Percentiles rank a stretch among this genome's conserved stretches.
These are phyloP conservation scores for Alces alces DNA, from an alignment of 2,113 vertebrate species.

Conservation along the genomic window DNA sequence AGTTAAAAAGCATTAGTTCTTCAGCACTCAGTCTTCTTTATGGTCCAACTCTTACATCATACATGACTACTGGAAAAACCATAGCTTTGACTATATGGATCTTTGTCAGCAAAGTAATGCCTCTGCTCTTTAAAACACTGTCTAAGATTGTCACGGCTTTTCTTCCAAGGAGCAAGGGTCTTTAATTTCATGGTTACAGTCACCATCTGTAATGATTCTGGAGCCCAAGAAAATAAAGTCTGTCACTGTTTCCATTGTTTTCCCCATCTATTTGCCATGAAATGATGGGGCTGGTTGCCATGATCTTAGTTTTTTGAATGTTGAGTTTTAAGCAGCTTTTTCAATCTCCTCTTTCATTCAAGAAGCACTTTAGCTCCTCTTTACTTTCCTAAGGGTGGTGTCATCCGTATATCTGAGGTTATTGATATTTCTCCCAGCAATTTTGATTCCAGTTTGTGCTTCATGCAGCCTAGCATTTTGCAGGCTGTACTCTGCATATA, in stretches of 20 bases:
- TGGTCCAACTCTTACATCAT: not conserved
- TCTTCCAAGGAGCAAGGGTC: not conserved
- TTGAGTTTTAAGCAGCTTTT: not conserved
- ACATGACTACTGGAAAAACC: not conserved
- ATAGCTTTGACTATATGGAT: not conserved
- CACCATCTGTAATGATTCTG: not conserved
- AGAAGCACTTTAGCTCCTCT: not conserved
- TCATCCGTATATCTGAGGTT: not conserved
- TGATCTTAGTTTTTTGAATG: not conserved
- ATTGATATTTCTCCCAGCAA: not conserved
- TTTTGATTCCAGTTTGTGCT: not conserved
- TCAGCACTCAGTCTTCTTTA: not conserved
- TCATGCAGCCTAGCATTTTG: not conserved
- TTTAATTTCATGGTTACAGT: not conserved
- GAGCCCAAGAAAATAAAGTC: not conserved
- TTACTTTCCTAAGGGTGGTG: not conserved
- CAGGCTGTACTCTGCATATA: not conserved
- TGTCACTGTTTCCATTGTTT: not conserved
- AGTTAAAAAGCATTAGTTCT: not conserved
- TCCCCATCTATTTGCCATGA: not conserved
- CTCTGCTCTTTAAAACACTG: not conserved
- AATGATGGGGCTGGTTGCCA: not conserved
- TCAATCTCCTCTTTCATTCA: not conserved
- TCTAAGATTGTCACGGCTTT: not conserved
- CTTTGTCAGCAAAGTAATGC: not conserved